Base-by-base conservation (phyloP, 2,797 vertebrate species). In the Pipistrellus kuhlii region DNA sequence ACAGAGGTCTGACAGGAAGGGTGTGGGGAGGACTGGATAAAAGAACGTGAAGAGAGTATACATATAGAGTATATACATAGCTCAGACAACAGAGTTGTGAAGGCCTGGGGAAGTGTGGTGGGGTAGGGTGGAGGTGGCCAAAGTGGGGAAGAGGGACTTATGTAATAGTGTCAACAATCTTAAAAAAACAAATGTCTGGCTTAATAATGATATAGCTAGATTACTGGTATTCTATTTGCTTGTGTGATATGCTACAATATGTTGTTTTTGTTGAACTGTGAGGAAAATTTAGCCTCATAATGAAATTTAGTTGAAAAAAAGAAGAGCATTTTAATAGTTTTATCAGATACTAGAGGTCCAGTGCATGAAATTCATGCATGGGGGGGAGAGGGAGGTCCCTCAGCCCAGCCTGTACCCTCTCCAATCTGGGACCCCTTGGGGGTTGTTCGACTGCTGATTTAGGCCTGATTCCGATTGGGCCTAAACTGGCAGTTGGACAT, bases 201-300 rank as follows among this genome's bases (percentile, higher is more conserved):
- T 85, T 35, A 18, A 30, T 66, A 62, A 72, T n/a, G 5, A 80
- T 21, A 77, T 21, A 77, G 0, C 6, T 82, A 1, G 23, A 48
- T 91, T 93, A 55, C 21, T 55, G 21, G 53, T 55, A 20, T 83
- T 68, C 8, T 20, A 72, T 62, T 30, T 88, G 41, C 13, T 88
- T 90, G 72, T 90, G n/a, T 88, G 72, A 76, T 44, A 81, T 25
- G 30, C 69, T 23, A 3, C 44, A 84, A 10, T 75, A 83, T 21
- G 20, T 81, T 81, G 69, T 76, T 96, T 86, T 78, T 23, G 2
- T 82, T 81, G 27, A 59, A 46, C 5, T 80, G 55, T 55, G n/a
- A 94, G 59, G 21, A 62, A 93, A 90, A 75, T 68, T 86, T 35
- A 90, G 62, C 14, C n/a, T 84, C 41, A 68, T 53, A 11, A 27